These are phyloP conservation scores for Sardinella longiceps DNA, from an alignment of 2,797 vertebrate species.

Conservation along the genomic window DNA sequence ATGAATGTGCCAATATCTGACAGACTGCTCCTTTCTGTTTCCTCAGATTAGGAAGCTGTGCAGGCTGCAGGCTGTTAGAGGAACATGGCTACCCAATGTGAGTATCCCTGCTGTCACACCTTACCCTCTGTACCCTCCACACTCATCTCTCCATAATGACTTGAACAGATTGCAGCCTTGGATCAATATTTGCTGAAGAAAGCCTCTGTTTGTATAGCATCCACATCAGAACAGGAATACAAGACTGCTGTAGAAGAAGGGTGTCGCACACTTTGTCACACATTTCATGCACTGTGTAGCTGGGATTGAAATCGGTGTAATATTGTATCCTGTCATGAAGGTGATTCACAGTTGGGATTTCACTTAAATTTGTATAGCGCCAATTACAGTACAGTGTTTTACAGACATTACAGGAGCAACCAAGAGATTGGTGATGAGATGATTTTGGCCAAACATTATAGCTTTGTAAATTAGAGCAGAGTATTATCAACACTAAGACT, in stretches of 20 bases:
- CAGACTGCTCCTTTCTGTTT: slow-evolving; percentile 43
- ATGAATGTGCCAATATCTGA: neutral
- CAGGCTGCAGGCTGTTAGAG: slow-evolving; percentile 74
- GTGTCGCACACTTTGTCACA: neutral
- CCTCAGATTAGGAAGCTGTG: slow-evolving; percentile 83
- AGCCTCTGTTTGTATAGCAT: neutral
- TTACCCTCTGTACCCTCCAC: neutral
- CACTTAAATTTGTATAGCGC: too few relatives aligned
- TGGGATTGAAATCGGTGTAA: neutral
- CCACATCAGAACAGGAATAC: neutral
- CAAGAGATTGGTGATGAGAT: too few relatives aligned
- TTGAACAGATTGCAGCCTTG: neutral
- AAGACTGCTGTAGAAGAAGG: neutral
- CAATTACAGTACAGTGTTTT: too few relatives aligned
- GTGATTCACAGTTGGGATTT: neutral
- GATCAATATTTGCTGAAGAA: neutral
- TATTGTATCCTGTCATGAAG: neutral
- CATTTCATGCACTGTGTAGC: neutral
- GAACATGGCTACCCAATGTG: slow-evolving; percentile 85
- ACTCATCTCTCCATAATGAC: neutral
- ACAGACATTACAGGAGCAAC: too few relatives aligned
- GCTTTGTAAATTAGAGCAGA: too few relatives aligned
- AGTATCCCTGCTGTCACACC: slow-evolving; percentile 49
- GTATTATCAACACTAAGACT: too few relatives aligned
- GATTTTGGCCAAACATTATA: too few relatives aligned